These are phyloP conservation scores for Ophion costatus DNA, from an alignment of 2,888 invertebrate genomes.

Conservation along the genomic window DNA sequence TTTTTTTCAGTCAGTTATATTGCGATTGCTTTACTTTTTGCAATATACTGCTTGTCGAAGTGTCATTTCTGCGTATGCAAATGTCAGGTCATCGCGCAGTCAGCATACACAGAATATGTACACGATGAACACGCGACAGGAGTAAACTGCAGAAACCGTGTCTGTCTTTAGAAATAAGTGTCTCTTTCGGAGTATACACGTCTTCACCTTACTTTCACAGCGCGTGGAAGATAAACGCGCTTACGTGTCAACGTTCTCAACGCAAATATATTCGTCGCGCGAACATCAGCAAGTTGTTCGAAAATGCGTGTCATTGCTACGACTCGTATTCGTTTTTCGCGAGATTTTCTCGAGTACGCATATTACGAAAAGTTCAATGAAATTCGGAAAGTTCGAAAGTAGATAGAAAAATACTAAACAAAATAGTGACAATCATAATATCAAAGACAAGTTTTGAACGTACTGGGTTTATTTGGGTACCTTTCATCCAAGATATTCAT, in stretches of 20 bases:
- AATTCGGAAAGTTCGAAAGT: not conserved
- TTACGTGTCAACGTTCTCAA: slow-evolving; percentile 54
- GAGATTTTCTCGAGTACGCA: not conserved
- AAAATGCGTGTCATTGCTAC: slow-evolving; percentile 12
- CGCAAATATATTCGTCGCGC: slow-evolving; percentile 19
- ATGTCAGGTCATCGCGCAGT: slow-evolving; percentile 7
- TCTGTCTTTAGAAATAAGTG: slow-evolving; percentile 40
- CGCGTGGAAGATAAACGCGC: slow-evolving; percentile 36
- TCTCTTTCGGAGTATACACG: slow-evolving; percentile 2
- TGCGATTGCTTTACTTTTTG: slow-evolving; percentile 4
- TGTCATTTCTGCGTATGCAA: not conserved
- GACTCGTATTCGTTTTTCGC: not conserved
- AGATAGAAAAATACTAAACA: not conserved
- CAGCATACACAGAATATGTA: not conserved
- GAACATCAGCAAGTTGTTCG: slow-evolving; percentile 16
- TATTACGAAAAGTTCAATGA: not conserved
- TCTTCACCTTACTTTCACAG: slow-evolving; percentile 42
- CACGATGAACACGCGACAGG: not conserved
- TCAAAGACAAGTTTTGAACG: not conserved
- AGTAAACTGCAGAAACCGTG: slow-evolving; percentile 39
- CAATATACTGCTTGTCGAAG: not conserved
- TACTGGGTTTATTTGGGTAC: too few relatives aligned
- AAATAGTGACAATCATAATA: too few relatives aligned
- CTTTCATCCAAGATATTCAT: too few relatives aligned
- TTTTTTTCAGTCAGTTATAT: slow-evolving; percentile 1